These are phyloP conservation scores for Dipodomys ordii DNA, from an alignment of 2,113 vertebrate genomes.

Conservation along the genomic window DNA sequence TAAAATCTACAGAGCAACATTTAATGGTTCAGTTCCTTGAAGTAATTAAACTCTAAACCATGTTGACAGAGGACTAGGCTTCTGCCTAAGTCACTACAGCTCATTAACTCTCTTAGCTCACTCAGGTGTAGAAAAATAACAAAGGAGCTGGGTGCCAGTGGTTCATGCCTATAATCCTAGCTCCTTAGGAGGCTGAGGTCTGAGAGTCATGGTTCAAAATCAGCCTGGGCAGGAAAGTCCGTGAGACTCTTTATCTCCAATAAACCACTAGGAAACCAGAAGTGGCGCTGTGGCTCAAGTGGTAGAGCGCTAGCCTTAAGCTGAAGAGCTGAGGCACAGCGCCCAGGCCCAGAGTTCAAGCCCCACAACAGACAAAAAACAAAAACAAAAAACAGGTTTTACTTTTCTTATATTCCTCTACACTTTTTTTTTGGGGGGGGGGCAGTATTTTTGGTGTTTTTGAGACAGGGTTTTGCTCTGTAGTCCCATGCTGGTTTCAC, in stretches of 20 bases:
- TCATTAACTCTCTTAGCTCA: conserved; percentile 28
- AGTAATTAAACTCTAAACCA: neutral
- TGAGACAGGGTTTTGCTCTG: neutral
- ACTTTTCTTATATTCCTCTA: too few species aligned
- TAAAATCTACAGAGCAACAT: conserved; percentile 42
- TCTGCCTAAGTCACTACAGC: neutral
- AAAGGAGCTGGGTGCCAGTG: neutral
- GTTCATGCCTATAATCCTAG: too few species aligned
- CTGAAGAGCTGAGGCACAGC: too few species aligned
- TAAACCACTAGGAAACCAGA: too few species aligned
- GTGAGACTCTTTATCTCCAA: too few species aligned
- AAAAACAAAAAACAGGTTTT: neutral
- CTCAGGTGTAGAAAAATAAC: neutral
- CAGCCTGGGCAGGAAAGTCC: too few species aligned
- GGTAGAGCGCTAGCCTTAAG: too few species aligned
- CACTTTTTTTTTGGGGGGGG: neutral
- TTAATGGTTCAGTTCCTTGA: conserved; percentile 38
- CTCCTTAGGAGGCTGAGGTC: too few species aligned
- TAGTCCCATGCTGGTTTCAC: too few species aligned
- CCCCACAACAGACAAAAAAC: neutral
- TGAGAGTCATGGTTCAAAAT: too few species aligned
- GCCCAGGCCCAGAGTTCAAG: too few species aligned
- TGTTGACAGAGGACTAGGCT: neutral
- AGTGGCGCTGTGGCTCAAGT: too few species aligned
- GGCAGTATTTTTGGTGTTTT: neutral